Conservation (phyloP, 2,888 invertebrate genomes). For the Odontocerum albicorne region DNA sequence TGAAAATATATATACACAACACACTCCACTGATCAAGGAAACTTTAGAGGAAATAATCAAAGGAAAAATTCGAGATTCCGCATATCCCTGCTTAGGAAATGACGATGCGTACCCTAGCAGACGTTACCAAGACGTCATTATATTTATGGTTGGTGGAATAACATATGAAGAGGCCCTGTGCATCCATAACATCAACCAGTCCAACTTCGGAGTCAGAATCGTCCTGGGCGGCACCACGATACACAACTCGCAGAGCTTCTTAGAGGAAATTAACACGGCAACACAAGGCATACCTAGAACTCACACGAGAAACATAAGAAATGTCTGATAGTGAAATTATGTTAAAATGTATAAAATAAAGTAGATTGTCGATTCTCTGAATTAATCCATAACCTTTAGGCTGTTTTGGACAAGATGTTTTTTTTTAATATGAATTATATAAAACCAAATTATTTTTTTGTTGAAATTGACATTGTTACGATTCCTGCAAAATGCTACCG, state of each 20-base stretch:
- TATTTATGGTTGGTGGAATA: conserved; percentile 94
- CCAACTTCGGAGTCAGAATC: conserved; percentile 72
- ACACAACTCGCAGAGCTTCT: conserved; percentile 83
- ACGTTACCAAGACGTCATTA: conserved; percentile 90
- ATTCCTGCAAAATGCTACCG: no score
- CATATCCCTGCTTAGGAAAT: conserved; percentile 81
- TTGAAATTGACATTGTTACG: no score
- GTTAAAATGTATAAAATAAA: no score
- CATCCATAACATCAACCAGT: conserved; percentile 73
- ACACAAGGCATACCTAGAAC: conserved; percentile 67
- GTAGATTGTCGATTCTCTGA: background rate
- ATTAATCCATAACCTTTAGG: background rate
- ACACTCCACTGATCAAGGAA: conserved; percentile 89
- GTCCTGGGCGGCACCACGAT: conserved; percentile 90
- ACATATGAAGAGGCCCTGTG: conserved; percentile 95
- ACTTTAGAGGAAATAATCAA: conserved; percentile 88
- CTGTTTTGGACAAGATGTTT: background rate
- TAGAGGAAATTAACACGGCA: conserved; percentile 72
- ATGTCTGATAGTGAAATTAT: conserved; percentile 41
- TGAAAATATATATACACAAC: conserved; percentile 99
- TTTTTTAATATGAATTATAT: no score
- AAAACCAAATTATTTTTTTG: no score
- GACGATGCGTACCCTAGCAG: conserved; percentile 53
- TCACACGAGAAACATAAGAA: conserved; percentile 59
- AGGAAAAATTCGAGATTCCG: conserved; percentile 83